phyloP scores from a whole-genome alignment of 2,113 vertebrate genomes.

The Dipodomys stephensi region DNA sequence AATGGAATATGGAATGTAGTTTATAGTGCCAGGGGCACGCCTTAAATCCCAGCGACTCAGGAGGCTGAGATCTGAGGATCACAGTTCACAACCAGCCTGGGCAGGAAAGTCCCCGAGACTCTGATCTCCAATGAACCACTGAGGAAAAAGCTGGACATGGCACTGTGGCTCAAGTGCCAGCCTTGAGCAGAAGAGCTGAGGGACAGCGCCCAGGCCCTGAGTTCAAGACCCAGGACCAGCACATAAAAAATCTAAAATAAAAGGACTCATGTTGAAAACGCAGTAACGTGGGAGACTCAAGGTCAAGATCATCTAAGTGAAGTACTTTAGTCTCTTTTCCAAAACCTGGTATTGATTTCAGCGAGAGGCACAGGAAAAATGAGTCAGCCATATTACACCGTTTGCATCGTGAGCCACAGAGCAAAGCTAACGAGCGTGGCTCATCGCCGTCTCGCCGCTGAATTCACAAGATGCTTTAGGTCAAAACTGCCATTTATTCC shows the following conservation, averaged over 20 bases:
- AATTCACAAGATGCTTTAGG: constrained; percentile 67
- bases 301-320: constrained; percentile 10
- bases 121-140: too few relatives aligned
- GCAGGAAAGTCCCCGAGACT: too few relatives aligned
- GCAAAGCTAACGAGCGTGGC: constrained; percentile 53
- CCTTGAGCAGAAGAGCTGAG: not conserved
- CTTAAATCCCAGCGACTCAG: too few relatives aligned
- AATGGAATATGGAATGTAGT: not conserved
- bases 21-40: not conserved
- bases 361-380: constrained; percentile 77
- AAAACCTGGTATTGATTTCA: constrained; percentile 31
- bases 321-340: not conserved
- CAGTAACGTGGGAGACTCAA: not conserved
- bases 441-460: constrained; percentile 47
- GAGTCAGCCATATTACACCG: constrained; percentile 41
- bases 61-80: too few relatives aligned
- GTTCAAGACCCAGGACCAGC: too few relatives aligned
- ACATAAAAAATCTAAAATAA: not conserved
- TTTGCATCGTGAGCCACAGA: constrained; percentile 13
- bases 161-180: too few relatives aligned
- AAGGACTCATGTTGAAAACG: constrained; percentile 39
- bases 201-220: not conserved
- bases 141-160: too few relatives aligned
- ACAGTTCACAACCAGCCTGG: too few relatives aligned
- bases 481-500: constrained; percentile 83